Percentiles rank a stretch among this genome's conserved stretches.
These are phyloP conservation scores for Trichopoda pennipes DNA, from an alignment of 2,888 invertebrate genomes.

Conservation along the genomic window DNA sequence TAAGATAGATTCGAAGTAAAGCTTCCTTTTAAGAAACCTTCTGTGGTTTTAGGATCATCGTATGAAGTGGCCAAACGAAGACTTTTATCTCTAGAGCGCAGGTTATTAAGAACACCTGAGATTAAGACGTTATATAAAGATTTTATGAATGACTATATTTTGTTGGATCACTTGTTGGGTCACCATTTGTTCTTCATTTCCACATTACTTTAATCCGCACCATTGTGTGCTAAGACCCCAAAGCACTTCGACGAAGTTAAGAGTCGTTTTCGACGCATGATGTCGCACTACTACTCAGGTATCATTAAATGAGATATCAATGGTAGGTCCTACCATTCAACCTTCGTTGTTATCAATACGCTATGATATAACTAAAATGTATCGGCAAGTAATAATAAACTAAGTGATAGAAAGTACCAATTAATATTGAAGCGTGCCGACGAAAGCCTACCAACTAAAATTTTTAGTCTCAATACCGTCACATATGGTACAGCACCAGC, in stretches of 20 bases:
- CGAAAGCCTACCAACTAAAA: conserved; percentile 9
- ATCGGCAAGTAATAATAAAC: background rate
- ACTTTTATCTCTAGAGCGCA: conserved; percentile 33
- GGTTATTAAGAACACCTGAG: conserved; percentile 9
- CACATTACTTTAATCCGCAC: conserved; percentile 47
- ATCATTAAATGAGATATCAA: conserved; percentile 36
- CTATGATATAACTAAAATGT: no score
- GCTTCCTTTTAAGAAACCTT: conserved; percentile 23
- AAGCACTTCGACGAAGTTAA: conserved; percentile 42
- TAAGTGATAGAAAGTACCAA: conserved; percentile 38
- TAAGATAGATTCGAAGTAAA: conserved; percentile 13
- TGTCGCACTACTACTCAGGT: conserved; percentile 21
- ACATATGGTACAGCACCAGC: no score
- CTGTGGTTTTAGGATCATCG: conserved; percentile 30
- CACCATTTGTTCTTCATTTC: background rate
- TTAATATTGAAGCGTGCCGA: conserved; percentile 24
- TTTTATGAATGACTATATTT: conserved; percentile 38
- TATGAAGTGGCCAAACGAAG: conserved; percentile 24
- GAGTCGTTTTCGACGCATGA: conserved; percentile 58
- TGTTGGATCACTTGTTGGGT: conserved; percentile 30
- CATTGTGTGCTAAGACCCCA: conserved; percentile 43
- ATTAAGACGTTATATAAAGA: conserved; percentile 3
- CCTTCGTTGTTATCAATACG: no score
- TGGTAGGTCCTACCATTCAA: no score
- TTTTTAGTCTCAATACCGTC: no score